These are phyloP conservation scores for Glomeris maerens DNA, from an alignment of 1,140 invertebrate genomes.

Conservation along the genomic window DNA sequence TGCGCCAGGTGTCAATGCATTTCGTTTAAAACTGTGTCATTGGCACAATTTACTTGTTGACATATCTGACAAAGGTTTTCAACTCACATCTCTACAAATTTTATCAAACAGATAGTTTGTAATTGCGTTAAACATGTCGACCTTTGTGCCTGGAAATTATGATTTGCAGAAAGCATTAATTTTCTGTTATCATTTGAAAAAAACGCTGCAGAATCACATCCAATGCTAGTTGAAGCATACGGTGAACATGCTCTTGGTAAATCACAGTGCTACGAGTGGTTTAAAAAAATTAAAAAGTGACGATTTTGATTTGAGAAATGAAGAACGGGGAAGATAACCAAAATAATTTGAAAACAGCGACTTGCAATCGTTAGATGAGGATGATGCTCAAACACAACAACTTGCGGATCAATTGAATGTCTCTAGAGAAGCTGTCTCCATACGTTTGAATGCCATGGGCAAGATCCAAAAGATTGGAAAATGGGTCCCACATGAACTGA, in stretches of 20 bases:
- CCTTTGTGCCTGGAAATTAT: too few relatives aligned
- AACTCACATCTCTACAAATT: too few relatives aligned
- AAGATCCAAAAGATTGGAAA: slow-evolving; percentile 1
- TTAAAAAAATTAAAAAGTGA: slow-evolving; percentile 7
- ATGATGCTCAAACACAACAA: slow-evolving; percentile 2
- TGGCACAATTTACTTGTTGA: too few relatives aligned
- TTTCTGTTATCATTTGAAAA: too few relatives aligned
- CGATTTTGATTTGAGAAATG: slow-evolving; percentile 2
- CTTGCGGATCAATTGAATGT: not conserved
- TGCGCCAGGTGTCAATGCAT: not conserved
- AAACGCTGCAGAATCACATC: too few relatives aligned
- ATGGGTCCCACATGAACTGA: slow-evolving; percentile 1
- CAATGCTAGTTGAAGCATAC: not conserved
- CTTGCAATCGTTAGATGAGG: slow-evolving; percentile 5
- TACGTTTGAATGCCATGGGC: slow-evolving; percentile 1
- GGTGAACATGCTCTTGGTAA: too few relatives aligned
- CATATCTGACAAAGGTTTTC: too few relatives aligned
- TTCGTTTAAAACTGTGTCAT: too few relatives aligned
- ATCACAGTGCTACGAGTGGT: slow-evolving; percentile 2
- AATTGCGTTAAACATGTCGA: too few relatives aligned
- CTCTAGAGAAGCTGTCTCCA: not conserved
- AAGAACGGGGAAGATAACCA: slow-evolving; percentile 2
- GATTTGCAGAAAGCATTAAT: too few relatives aligned
- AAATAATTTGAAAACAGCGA: slow-evolving; percentile 10
- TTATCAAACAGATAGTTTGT: too few relatives aligned